Evolutionary conservation across 2,113 vertebrate genomes (phyloP).

Genomic region (Sphyrna mokarran): DNA sequence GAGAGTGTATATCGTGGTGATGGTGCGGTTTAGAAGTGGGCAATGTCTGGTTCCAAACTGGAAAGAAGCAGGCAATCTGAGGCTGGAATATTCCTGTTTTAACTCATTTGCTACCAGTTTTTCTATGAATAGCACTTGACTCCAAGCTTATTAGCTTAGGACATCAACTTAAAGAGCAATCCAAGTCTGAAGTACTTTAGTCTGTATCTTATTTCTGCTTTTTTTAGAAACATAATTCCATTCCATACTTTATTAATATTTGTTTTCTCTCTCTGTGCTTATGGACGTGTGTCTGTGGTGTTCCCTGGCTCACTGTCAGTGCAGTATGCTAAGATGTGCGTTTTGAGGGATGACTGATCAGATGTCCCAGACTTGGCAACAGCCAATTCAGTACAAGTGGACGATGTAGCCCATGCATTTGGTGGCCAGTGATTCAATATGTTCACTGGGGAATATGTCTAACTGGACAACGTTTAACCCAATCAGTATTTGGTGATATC

Average conservation of each 20-base stretch:
- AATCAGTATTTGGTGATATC: no score
- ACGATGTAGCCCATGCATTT: background rate
- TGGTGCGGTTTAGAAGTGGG: slow-evolving; percentile 1
- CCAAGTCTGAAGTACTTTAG: background rate
- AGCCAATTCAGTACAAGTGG: background rate
- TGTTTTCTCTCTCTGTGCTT: background rate
- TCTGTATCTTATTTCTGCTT: background rate
- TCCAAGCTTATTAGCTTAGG: background rate
- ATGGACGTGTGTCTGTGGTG: background rate
- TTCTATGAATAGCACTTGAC: background rate
- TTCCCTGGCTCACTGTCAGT: background rate
- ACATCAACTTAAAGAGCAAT: background rate
- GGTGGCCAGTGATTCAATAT: background rate
- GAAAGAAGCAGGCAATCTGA: background rate
- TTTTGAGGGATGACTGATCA: background rate
- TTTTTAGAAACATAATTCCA: background rate
- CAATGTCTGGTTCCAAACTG: background rate
- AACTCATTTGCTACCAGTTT: background rate
- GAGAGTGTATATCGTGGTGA: background rate
- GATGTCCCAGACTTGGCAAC: background rate
- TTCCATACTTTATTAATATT: background rate
- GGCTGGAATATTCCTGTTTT: background rate
- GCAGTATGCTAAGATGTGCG: background rate
- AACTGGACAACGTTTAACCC: background rate
- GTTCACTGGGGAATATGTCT: background rate